These are phyloP conservation scores for Blennius ocellaris DNA, from an alignment of 2,113 vertebrate species.

Conservation along the genomic window DNA sequence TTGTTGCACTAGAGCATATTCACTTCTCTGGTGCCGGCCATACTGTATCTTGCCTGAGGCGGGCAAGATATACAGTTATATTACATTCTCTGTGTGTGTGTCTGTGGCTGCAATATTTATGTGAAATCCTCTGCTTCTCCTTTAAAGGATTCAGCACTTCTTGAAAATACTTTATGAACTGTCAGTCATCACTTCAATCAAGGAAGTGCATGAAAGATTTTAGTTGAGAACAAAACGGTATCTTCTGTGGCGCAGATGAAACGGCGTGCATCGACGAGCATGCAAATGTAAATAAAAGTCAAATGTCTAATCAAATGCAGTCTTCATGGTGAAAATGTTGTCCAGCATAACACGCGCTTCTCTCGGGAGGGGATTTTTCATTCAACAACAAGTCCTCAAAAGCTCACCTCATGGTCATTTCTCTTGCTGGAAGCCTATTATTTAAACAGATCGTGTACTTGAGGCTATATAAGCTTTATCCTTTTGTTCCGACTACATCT, in stretches of 20 bases:
- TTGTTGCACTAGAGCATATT: too few relatives aligned
- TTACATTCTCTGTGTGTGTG: conserved; percentile 52
- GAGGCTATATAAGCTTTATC: not conserved
- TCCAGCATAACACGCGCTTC: not conserved
- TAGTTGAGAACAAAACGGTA: not conserved
- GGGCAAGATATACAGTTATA: conserved; percentile 44
- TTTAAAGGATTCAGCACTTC: conserved; percentile 13
- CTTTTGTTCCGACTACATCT: not conserved
- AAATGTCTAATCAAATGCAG: not conserved
- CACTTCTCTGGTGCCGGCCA: conserved; percentile 3
- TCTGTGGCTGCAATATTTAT: conserved; percentile 55
- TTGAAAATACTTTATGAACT: conserved; percentile 14
- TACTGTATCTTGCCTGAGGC: conserved; percentile 28
- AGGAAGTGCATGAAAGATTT: not conserved
- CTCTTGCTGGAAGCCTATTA: conserved; percentile 3
- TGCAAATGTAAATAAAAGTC: conserved; percentile 1
- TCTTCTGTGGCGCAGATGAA: not conserved
- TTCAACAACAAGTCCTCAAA: not conserved
- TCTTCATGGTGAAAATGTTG: rapidly evolving
- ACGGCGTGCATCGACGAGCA: not conserved
- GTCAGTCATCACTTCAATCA: conserved; percentile 8
- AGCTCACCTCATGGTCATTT: not conserved
- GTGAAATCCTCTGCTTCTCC: not conserved
- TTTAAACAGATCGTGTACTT: not conserved
- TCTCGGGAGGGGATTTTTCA: not conserved